Conservation (phyloP, 2,113 vertebrate genomes). For the Melanerpes formicivorus region DNA sequence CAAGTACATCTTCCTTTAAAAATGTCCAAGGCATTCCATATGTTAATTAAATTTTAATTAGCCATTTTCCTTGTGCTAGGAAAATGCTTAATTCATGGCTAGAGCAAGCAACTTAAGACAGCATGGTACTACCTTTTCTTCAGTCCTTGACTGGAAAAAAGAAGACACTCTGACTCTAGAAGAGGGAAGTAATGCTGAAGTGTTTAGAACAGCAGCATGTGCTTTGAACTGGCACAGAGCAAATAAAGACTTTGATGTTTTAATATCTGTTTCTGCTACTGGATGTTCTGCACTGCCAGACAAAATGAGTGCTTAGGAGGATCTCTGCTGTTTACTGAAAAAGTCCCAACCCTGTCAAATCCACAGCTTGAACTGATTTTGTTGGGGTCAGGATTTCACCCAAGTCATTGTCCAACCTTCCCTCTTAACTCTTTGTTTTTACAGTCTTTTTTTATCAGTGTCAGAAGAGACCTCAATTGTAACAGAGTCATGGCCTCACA, state of each 20-base stretch:
- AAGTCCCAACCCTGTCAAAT: background rate
- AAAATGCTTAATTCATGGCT: background rate
- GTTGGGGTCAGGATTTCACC: background rate
- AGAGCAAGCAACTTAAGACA: background rate
- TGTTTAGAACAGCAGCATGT: background rate
- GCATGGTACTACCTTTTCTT: background rate
- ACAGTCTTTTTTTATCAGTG: background rate
- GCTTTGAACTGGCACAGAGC: background rate
- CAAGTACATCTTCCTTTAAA: background rate
- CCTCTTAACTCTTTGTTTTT: background rate
- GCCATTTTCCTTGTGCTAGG: background rate
- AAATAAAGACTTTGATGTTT: slow-evolving; percentile 27
- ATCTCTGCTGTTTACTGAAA: background rate
- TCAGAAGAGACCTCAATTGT: background rate
- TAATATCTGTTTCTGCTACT: background rate
- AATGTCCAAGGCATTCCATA: background rate
- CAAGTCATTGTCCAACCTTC: background rate
- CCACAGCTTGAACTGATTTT: background rate
- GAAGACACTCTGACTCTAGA: background rate
- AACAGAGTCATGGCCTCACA: background rate
- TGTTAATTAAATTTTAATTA: slow-evolving; percentile 12
- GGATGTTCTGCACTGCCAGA: background rate
- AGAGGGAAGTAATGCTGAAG: background rate
- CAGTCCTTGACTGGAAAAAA: background rate
- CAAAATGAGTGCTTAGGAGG: background rate